Evolutionary conservation across 2,797 vertebrate genomes (phyloP).

Genomic region (Coccyzus lansbergi): DNA sequence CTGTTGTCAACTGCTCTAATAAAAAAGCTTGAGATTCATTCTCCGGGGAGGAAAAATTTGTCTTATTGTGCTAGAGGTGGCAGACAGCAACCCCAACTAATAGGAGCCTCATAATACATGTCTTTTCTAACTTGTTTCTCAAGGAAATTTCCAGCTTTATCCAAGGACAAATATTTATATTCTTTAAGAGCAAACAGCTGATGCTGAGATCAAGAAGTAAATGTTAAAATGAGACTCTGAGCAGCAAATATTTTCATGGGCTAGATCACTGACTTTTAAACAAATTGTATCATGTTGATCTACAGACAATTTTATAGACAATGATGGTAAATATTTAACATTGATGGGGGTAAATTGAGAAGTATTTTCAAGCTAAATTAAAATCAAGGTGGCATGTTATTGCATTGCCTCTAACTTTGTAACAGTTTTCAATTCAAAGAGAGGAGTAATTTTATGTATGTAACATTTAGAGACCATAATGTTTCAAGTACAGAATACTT

Average conservation of each 20-base stretch:
- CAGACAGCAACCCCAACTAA: neutral
- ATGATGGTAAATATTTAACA: neutral
- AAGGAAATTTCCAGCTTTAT: neutral
- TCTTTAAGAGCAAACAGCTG: neutral
- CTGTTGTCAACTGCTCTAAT: neutral
- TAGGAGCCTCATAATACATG: neutral
- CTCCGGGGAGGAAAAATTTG: neutral
- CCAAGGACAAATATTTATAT: neutral
- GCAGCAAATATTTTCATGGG: neutral
- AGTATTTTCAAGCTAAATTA: neutral
- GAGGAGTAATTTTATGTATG: neutral
- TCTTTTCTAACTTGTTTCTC: neutral
- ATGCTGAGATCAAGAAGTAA: neutral
- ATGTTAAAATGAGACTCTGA: neutral
- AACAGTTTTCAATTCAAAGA: neutral
- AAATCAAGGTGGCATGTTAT: neutral
- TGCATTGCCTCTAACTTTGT: neutral
- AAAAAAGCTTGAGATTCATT: neutral
- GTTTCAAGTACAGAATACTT: neutral
- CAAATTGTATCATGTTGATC: neutral
- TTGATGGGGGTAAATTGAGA: neutral
- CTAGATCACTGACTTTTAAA: neutral
- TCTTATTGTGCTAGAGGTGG: neutral
- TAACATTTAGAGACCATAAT: neutral
- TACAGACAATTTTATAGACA: neutral